Evolutionary conservation across 2,113 vertebrate genomes (phyloP), one percentile per base, ranked within the genome.

Genomic region (Tretioscincus oriximinensis): DNA sequence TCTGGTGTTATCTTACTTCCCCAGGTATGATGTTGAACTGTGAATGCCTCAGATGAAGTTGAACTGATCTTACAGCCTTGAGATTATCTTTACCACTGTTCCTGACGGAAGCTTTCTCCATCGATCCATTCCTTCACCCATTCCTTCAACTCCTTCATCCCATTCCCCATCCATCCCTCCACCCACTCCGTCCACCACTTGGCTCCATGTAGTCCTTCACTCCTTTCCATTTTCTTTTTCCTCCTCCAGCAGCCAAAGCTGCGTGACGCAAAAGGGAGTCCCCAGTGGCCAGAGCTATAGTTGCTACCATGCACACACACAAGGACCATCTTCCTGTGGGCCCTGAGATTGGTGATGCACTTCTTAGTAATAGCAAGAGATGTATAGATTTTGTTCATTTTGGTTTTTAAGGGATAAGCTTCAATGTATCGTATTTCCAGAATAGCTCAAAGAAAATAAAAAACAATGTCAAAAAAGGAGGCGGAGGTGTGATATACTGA

Each of bases 321-420:
- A 29, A 7, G 21, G 12, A 66, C 11, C 65, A 66, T 18, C 5
- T 31, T n/a, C 14, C n/a, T 26, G 4, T 10, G 10, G 64, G 64
- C 64, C 28, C 64, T 65, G 6, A 10, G n/a, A 65, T n/a, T 41
- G 35, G 35, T 65, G 64, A n/a, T 21, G 61, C 0, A 66, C 71
- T 71, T 92, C 90, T 93, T 92, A 92, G 92, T 91, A 87, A 90
- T 77, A 84, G 87, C 5, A 41, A 41, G 35, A 87, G 80, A 90
- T 86, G 88, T 75, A 90, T 83, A 63, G 81, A 18, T 58, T 58
- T 58, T 18, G 4, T 58, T 58, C 18, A 18, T 58, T 58, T 58
- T 58, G 12, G 16, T 61, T 47, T 88, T 84, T 88, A 84, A 86
- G 88, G 79, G 82, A 41, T 21, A 84, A 49, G 74, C 49, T 78